phyloP scores from a whole-genome alignment of 2,113 vertebrate genomes.

The Bucco capensis region DNA sequence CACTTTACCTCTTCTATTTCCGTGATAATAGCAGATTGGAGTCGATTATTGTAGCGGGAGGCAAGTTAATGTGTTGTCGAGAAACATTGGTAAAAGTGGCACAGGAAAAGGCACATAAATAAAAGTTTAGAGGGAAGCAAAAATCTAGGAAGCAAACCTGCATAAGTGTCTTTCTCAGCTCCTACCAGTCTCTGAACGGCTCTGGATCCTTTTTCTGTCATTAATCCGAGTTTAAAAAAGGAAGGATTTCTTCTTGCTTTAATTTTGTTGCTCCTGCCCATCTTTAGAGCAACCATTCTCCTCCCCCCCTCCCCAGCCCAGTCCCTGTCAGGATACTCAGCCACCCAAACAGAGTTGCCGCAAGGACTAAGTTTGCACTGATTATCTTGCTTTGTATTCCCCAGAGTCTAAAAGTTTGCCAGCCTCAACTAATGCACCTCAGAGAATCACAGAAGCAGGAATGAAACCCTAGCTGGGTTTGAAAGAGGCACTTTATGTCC shows the following conservation, averaged over 20 bases:
- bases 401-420: conserved; percentile 39
- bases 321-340: background rate
- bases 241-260: background rate
- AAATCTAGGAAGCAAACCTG: conserved; percentile 41
- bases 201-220: background rate
- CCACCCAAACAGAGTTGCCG: background rate
- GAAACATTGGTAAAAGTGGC: conserved; percentile 78
- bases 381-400: conserved; percentile 30
- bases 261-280: background rate
- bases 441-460: conserved; percentile 30
- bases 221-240: background rate
- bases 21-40: conserved; percentile 86
- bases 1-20: conserved; percentile 86
- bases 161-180: background rate
- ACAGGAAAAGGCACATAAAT: conserved; percentile 70
- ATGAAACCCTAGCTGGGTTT: conserved; percentile 55
- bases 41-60: conserved; percentile 85
- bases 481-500: conserved; percentile 55
- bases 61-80: conserved; percentile 84
- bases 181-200: background rate
- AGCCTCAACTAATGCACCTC: conserved; percentile 40
- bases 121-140: conserved; percentile 67
- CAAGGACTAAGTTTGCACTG: background rate
- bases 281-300: background rate
- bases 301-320: background rate